phyloP scores from a whole-genome alignment of 2,888 invertebrate species.

The Sarcophaga variegata region DNA sequence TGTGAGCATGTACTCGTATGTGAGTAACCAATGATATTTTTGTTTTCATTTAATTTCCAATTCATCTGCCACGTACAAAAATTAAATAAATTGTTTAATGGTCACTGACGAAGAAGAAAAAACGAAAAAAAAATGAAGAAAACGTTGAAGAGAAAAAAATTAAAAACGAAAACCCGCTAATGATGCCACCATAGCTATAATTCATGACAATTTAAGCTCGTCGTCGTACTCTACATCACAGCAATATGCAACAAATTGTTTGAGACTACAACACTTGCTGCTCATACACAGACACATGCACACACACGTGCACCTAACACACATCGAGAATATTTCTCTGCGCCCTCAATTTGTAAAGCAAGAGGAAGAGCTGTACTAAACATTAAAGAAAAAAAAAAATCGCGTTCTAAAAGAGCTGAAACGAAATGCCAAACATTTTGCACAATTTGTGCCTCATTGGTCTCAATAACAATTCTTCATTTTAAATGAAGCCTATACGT shows the following conservation, averaged over 20 bases:
- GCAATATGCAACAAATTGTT: not conserved
- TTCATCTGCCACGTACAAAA: conserved; percentile 70
- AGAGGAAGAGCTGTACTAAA: conserved; percentile 38
- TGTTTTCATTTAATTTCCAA: conserved; percentile 36
- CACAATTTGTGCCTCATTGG: conserved; percentile 80
- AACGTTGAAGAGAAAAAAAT: no score
- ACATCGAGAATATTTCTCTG: conserved; percentile 42
- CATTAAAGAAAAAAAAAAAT: conserved; percentile 28
- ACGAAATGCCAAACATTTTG: conserved; percentile 76
- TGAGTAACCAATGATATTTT: not conserved
- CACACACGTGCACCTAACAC: not conserved
- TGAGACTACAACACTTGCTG: conserved; percentile 7
- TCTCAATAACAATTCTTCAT: conserved; percentile 79
- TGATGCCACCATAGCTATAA: conserved; percentile 76
- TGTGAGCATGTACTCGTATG: not conserved
- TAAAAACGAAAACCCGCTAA: conserved; percentile 68
- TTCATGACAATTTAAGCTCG: conserved; percentile 73
- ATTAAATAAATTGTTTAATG: conserved; percentile 76
- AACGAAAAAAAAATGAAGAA: not conserved
- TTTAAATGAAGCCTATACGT: conserved; percentile 72
- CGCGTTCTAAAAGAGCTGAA: conserved; percentile 5
- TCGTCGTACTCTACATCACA: conserved; percentile 34
- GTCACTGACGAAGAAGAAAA: conserved; percentile 59
- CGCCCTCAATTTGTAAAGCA: conserved; percentile 28
- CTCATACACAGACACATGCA: not conserved